A percentile compares a stretch with the other conserved stretches of the same genome.
Evolutionary conservation across 2,113 vertebrate species (phyloP).

Genomic region (Neoarius graeffei): DNA sequence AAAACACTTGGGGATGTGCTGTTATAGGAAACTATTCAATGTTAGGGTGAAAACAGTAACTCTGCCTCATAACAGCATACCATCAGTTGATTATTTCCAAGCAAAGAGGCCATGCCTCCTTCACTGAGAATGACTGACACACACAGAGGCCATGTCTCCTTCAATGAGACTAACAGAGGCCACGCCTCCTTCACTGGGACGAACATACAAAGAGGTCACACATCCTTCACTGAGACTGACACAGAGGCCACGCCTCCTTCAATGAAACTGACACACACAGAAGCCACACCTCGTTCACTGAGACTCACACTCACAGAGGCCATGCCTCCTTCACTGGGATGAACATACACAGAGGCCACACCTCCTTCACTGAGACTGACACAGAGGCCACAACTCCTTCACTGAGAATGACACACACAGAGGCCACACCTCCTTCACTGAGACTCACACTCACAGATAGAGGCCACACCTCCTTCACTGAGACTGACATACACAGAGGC

Average conservation of each 20-base stretch:
- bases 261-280: neutral
- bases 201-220: neutral
- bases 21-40: too few relatives aligned
- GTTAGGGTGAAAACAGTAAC: neutral
- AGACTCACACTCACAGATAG: neutral
- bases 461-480: too few relatives aligned
- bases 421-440: too few relatives aligned
- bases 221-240: neutral
- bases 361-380: neutral
- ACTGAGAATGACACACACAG: neutral
- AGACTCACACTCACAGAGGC: neutral
- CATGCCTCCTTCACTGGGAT: too few relatives aligned
- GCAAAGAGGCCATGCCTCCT: neutral
- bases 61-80: neutral
- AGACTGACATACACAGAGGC: neutral
- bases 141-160: too few relatives aligned
- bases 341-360: neutral
- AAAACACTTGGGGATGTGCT: too few relatives aligned
- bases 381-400: neutral
- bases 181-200: neutral
- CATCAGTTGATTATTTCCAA: neutral
- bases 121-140: too few relatives aligned
- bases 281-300: neutral
- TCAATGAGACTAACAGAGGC: neutral
- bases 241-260: neutral